Base-by-base conservation (phyloP, 2,113 vertebrate species). In the Hyperopisus bebe region DNA sequence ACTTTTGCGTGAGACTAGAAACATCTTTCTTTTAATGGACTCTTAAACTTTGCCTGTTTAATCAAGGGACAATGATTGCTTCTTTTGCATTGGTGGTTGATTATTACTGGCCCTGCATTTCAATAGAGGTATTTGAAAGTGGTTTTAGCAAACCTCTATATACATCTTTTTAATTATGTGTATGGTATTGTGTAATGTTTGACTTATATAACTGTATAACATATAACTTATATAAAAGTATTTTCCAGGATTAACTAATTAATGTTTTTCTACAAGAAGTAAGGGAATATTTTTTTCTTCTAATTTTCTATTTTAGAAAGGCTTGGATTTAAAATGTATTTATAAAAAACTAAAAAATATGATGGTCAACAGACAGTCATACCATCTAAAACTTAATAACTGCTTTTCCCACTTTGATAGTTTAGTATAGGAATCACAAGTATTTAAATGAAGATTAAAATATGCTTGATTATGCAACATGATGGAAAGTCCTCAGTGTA, bases 1-100 rank as follows among this genome's bases (percentile, higher is more conserved):
- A 47, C 46, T 47, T 86, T 47, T 86, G 83, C n/a, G 15, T 47
- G 11, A 27, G 19, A 15, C 24, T 86, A 15, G 44, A 50, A 86
- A 86, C 24, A 8, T 47, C 46, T 50, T n/a, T 85, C 82, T 85
- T 85, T 85, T 80, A 80, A 35, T 42, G 74, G 74, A 80, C 74
- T 80, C 35, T 80, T 80, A 80, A 80, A 80, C 31, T 80, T 80
- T 80, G 74, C 74, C 74, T 39, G 74, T 80, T 39, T 80, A 80
- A 80, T 80, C 35, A 80, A 80, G 35, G 62, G n/a, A 70, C 62
- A 70, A 31, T 31, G 62, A 70, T 70, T 80, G 35, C 13, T 35
- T 80, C 35, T 42, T 42, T 42, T 80, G 35, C 35, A 80, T 42
- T 80, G 35, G 15, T 80, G 35, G 31, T 39, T 77, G 70, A 39